Evolutionary conservation across 2,113 vertebrate species (phyloP), one percentile per base, ranked within the genome.

Genomic region (Ptyas mucosa): DNA sequence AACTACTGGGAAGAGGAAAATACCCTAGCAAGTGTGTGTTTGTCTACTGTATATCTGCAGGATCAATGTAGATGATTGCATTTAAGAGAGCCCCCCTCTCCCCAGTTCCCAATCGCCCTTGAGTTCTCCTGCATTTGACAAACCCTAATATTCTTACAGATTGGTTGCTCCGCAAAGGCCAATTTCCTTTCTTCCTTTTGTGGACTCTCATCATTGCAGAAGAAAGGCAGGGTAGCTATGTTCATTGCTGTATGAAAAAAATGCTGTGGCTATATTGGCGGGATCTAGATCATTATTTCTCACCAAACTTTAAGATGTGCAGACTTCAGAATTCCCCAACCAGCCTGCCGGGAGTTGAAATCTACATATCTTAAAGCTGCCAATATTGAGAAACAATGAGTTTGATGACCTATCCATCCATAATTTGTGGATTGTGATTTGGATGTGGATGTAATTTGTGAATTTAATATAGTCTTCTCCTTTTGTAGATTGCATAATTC

Each of bases 1-100:
- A 87, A 21, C 81, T 89, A 21, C 53, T 86, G 89, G 75, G 69
- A 61, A 89, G 87, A 61, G 93, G 69, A 89, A 93, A 75, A 87
- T 90, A 91, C 85, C 89, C 75, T 26, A 53, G 88, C 89, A 93
- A 90, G 85, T 93, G 39, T 43, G 18, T 24, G 12, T 5, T 55
- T 81, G 11, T 86, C 24, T 81, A n/a, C 61, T 69, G 14, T 69
- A 57, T 23, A 8, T 8, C 5, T 69, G 81, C 34, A 26, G 20
- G 57, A 51, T 26, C 10, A 29, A 51, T n/a, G 49, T 51, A 89
- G 55, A 51, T 64, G 39, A 89, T 52, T 69, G 24, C 75, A 51
- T 26, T 87, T 20, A 54, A 20, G 90, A 29, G n/a, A 85, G 64
- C 34, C 81, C 43, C 81, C 12, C 24, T 10, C 10, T 3, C 9